Conservation (phyloP, 2,113 vertebrate genomes). For the Neodon shergylaensis region DNA sequence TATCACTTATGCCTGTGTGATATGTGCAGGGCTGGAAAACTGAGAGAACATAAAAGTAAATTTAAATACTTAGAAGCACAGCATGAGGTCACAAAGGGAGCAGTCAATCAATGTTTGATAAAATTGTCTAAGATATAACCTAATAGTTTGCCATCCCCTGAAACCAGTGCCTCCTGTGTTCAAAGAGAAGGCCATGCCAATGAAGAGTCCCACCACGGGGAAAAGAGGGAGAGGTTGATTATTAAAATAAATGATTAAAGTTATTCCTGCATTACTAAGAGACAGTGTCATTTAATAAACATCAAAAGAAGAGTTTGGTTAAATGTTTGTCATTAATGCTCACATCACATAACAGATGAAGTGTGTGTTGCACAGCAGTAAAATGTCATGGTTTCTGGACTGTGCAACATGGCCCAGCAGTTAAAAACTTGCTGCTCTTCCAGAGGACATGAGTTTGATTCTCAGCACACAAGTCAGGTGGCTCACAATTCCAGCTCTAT, state of each 20-base stretch:
- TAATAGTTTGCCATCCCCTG: slow-evolving; percentile 14
- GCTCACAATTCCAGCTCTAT: too few species aligned
- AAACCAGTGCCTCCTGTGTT: slow-evolving; percentile 44
- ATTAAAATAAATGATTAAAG: slow-evolving; percentile 20
- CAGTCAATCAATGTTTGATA: slow-evolving; percentile 49
- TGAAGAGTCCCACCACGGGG: neutral
- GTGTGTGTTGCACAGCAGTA: neutral
- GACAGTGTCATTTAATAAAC: slow-evolving; percentile 46
- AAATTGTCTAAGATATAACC: slow-evolving; percentile 47
- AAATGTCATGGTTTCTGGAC: slow-evolving; percentile 24
- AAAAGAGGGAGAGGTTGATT: slow-evolving; percentile 43
- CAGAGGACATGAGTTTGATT: neutral
- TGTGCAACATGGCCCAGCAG: neutral
- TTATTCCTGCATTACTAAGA: neutral
- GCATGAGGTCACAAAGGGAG: slow-evolving; percentile 19
- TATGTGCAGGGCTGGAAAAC: slow-evolving; percentile 46
- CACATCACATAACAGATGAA: slow-evolving; percentile 13
- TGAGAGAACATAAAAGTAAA: slow-evolving; percentile 58
- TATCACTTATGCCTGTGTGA: slow-evolving; percentile 51
- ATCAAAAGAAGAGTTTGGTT: slow-evolving; percentile 18
- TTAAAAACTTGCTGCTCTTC: neutral
- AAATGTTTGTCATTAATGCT: slow-evolving; percentile 27
- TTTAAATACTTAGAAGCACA: slow-evolving; percentile 63
- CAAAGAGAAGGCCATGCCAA: slow-evolving; percentile 13
- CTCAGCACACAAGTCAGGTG: neutral